A percentile compares a stretch with the other conserved stretches of the same genome.
Conservation (phyloP, 2,797 vertebrate genomes). For the Discoglossus pictus region DNA sequence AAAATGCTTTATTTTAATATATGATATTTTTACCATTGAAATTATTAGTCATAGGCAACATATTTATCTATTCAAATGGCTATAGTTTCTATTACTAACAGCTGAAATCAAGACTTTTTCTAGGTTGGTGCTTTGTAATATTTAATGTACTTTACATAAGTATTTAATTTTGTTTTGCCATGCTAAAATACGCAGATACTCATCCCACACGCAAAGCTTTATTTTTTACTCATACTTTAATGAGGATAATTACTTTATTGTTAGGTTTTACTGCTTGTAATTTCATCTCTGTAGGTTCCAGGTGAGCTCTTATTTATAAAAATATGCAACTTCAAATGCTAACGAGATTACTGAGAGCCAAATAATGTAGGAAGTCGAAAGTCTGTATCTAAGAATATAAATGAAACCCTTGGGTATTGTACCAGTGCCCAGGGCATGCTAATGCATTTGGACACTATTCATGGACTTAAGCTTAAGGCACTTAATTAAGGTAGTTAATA, state of each 20-base stretch:
- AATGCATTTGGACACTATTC: slow-evolving; percentile 6
- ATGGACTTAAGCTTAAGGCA: neutral
- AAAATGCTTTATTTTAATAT: too few species aligned
- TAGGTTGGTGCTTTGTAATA: neutral
- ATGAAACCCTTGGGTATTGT: neutral
- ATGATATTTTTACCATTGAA: too few species aligned
- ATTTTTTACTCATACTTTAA: neutral
- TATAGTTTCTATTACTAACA: too few species aligned
- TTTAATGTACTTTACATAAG: slow-evolving; percentile 10
- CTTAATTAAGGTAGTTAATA: slow-evolving; percentile 33
- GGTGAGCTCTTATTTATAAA: neutral
- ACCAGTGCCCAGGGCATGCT: neutral
- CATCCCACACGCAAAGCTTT: neutral
- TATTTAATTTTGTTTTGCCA: neutral
- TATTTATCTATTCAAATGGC: too few species aligned
- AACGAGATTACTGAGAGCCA: neutral
- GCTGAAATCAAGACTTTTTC: neutral
- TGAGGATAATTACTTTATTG: neutral
- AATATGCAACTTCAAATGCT: neutral
- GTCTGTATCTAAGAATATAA: neutral
- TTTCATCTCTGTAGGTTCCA: neutral
- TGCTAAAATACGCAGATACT: neutral
- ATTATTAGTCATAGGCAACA: too few species aligned
- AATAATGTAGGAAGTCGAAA: neutral
- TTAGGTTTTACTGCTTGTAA: neutral